These are phyloP conservation scores for Eledone cirrhosa DNA, from an alignment of 2,888 invertebrate species.

Conservation along the genomic window DNA sequence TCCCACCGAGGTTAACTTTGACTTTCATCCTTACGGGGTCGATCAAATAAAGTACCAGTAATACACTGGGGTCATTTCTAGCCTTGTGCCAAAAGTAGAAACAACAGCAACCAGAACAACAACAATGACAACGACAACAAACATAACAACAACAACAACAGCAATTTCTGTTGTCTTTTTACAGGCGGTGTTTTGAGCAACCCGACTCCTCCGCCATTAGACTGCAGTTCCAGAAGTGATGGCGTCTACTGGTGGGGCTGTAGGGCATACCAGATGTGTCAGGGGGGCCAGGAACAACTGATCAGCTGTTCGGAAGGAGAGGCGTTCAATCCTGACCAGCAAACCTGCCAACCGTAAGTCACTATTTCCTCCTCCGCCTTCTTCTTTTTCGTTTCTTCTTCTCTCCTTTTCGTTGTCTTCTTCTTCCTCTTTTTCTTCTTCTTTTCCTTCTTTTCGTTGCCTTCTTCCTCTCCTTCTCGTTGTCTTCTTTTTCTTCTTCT, in stretches of 20 bases:
- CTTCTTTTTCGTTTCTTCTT: not conserved
- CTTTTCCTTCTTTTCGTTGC: not conserved
- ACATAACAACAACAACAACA: too few relatives aligned
- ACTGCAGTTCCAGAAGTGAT: constrained; percentile 8
- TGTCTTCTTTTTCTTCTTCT: not conserved
- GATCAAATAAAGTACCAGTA: too few relatives aligned
- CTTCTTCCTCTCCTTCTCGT: not conserved
- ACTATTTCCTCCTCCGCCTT: not conserved
- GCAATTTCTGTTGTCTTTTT: not conserved
- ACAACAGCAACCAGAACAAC: too few relatives aligned
- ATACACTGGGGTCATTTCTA: too few relatives aligned
- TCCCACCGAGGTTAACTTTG: too few relatives aligned
- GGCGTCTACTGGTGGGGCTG: constrained; percentile 27
- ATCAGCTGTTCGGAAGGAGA: not conserved
- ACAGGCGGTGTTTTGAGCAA: not conserved
- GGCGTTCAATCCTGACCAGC: not conserved
- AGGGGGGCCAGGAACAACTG: not conserved
- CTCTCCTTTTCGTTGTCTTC: not conserved
- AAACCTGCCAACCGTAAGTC: constrained; percentile 14
- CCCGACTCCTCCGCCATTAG: constrained; percentile 3
- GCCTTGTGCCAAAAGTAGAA: too few relatives aligned
- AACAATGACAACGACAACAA: too few relatives aligned
- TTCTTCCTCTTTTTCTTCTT: not conserved
- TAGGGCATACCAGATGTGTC: constrained; percentile 1
- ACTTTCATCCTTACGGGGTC: too few relatives aligned